A percentile compares a stretch with the other conserved stretches of the same genome.
Evolutionary conservation across 2,888 invertebrate genomes (phyloP).

Genomic region (Caenorhabditis imperialis): DNA sequence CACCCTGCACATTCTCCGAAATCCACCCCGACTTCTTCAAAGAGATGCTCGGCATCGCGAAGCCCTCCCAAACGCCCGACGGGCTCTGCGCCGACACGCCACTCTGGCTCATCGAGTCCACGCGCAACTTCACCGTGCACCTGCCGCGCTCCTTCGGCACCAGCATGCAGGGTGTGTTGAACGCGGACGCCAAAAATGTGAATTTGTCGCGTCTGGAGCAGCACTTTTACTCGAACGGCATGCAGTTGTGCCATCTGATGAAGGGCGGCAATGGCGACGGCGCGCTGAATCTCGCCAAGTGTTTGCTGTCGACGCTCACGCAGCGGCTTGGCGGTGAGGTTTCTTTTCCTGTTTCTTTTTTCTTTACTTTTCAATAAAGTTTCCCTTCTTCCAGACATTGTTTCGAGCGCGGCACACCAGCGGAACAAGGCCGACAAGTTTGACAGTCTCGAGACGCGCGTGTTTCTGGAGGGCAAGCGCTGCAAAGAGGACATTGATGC

Average conservation of each 20-base stretch:
- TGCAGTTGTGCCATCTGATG: slow-evolving; percentile 40
- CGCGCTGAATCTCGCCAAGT: slow-evolving; percentile 50
- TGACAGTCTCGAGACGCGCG: slow-evolving; percentile 40
- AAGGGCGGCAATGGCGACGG: slow-evolving; percentile 31
- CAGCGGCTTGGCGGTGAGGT: slow-evolving; percentile 61
- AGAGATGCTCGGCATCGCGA: slow-evolving; percentile 36
- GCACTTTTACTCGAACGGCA: slow-evolving; percentile 39
- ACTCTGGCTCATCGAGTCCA: slow-evolving; percentile 42
- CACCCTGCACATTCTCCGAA: slow-evolving; percentile 36
- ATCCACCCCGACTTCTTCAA: slow-evolving; percentile 33
- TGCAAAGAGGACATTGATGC: slow-evolving; percentile 43
- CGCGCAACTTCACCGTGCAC: slow-evolving; percentile 4
- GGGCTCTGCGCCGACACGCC: slow-evolving; percentile 36
- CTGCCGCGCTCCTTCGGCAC: slow-evolving; percentile 50
- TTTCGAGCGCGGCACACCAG: slow-evolving; percentile 51
- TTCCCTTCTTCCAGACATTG: slow-evolving; percentile 40
- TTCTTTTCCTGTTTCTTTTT: too few relatives aligned
- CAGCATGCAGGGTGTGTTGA: slow-evolving; percentile 54
- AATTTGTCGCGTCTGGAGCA: slow-evolving; percentile 48
- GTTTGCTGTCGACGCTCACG: slow-evolving; percentile 55
- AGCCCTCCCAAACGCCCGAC: slow-evolving; percentile 18
- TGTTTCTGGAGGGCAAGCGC: slow-evolving; percentile 30
- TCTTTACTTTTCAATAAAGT: slow-evolving; percentile 9
- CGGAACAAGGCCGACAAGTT: slow-evolving; percentile 47
- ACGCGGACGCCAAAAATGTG: slow-evolving; percentile 46